A percentile compares a stretch with the other conserved stretches of the same genome.
Conservation (phyloP, 2,888 invertebrate genomes). For the Drosophila borborema region DNA sequence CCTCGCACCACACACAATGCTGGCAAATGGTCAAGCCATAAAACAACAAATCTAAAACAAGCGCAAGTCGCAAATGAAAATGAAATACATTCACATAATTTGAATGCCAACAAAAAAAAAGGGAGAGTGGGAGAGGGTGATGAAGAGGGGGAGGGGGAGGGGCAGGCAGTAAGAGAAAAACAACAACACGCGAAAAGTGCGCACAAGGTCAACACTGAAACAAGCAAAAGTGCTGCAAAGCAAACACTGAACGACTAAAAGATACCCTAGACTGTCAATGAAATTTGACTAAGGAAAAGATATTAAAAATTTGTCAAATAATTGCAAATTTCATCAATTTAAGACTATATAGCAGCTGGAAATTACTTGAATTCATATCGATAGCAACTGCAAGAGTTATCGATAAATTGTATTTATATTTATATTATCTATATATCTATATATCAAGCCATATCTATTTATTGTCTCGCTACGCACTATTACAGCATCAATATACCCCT, state of each 20-base stretch:
- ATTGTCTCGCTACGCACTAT: no score
- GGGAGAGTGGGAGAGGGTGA: neutral
- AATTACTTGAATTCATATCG: neutral
- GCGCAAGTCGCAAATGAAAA: slow-evolving; percentile 61
- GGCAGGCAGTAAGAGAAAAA: neutral
- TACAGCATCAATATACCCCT: neutral
- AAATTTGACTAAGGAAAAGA: neutral
- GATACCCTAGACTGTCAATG: neutral
- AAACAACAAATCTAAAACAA: slow-evolving; percentile 55
- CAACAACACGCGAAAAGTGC: slow-evolving; percentile 11
- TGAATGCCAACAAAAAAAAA: slow-evolving; percentile 45
- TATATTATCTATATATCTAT: no score
- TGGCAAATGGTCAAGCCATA: slow-evolving; percentile 67
- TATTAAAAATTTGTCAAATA: neutral
- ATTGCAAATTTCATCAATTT: no score
- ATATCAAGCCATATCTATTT: neutral
- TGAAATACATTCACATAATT: slow-evolving; percentile 70
- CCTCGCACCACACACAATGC: slow-evolving; percentile 28
- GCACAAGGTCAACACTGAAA: slow-evolving; percentile 39
- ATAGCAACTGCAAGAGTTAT: neutral
- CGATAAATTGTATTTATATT: neutral
- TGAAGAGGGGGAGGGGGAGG: neutral
- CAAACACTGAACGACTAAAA: neutral
- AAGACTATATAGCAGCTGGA: no score
- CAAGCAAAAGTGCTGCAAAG: neutral